Evolutionary conservation across 2,888 invertebrate genomes (phyloP).

Genomic region (Drosophila percnosoma): DNA sequence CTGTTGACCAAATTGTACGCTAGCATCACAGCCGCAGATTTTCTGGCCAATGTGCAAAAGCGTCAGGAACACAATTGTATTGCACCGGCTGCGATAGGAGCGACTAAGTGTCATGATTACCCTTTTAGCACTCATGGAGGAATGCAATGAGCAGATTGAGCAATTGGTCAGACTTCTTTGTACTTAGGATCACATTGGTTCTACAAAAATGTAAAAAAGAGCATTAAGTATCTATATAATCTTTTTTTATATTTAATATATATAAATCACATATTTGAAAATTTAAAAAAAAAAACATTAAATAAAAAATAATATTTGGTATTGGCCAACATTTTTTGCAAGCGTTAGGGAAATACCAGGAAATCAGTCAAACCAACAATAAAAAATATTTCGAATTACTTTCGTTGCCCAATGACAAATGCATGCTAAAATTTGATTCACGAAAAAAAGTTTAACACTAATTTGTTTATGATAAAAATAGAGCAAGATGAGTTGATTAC

Average conservation of each 20-base stretch:
- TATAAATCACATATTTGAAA: background rate
- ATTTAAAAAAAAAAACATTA: background rate
- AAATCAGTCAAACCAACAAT: background rate
- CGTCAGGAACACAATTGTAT: slow-evolving; percentile 34
- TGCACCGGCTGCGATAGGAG: slow-evolving; percentile 23
- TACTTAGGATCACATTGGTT: slow-evolving; percentile 14
- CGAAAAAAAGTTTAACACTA: background rate
- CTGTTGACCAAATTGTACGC: slow-evolving; percentile 70
- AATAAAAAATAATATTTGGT: background rate
- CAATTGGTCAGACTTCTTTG: slow-evolving; percentile 5
- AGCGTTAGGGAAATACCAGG: background rate
- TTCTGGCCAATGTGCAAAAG: slow-evolving; percentile 49
- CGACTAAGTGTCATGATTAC: slow-evolving; percentile 40
- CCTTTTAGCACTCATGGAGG: background rate
- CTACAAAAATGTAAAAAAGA: slow-evolving; percentile 3
- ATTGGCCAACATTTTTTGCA: too few species aligned
- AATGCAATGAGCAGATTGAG: background rate
- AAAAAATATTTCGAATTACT: background rate
- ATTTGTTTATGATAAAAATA: background rate
- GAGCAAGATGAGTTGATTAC: background rate
- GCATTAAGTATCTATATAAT: too few species aligned
- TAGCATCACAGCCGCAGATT: slow-evolving; percentile 50
- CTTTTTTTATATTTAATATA: background rate
- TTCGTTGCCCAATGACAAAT: background rate
- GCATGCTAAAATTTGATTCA: background rate